phyloP scores from a whole-genome alignment of 1,140 invertebrate genomes.

The Bombus consobrinus region DNA sequence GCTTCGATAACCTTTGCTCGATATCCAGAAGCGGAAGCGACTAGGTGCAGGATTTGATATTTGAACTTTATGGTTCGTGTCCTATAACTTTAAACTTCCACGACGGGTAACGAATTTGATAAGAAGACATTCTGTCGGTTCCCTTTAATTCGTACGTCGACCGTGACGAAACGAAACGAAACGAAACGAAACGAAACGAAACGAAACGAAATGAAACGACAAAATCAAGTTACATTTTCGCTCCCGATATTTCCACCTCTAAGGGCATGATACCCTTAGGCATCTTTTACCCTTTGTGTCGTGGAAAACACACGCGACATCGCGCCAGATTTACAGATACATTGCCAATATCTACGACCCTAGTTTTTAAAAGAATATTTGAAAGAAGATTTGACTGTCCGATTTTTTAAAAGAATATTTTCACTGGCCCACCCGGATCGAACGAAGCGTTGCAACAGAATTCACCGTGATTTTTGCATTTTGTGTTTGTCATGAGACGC shows the following conservation, averaged over 20 bases:
- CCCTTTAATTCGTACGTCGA: background rate
- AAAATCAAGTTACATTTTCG: background rate
- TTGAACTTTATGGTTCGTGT: slow-evolving; percentile 16
- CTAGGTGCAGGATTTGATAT: slow-evolving; percentile 3
- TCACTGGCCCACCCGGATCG: too few species aligned
- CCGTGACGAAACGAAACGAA: background rate
- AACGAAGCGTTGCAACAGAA: too few species aligned
- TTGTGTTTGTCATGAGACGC: too few species aligned
- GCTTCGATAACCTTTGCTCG: background rate
- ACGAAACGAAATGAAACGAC: background rate
- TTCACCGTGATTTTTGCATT: too few species aligned
- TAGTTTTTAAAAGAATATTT: background rate
- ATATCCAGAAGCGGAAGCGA: background rate
- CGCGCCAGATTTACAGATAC: background rate
- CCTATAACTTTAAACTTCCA: background rate
- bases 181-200: background rate
- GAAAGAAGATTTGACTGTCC: background rate
- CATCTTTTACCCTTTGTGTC: background rate
- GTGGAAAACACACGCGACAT: background rate
- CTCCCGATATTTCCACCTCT: background rate
- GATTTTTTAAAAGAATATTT: too few species aligned
- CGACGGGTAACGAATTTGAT: background rate
- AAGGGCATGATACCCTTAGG: background rate
- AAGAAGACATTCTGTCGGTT: background rate
- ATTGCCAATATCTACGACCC: background rate